Conservation (phyloP, 2,797 vertebrate species). For the Sebastes diploproa region DNA sequence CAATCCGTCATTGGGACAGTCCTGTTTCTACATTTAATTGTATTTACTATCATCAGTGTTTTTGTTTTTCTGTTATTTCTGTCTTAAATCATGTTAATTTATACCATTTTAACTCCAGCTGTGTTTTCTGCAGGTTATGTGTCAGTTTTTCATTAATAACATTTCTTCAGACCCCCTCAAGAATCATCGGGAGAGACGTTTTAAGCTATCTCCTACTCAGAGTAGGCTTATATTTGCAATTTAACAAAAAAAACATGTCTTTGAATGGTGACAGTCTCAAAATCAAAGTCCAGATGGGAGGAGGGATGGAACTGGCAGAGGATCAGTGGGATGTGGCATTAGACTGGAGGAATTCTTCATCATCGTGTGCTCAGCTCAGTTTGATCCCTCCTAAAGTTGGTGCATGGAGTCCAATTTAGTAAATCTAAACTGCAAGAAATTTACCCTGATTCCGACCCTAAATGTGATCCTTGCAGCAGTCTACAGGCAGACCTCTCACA, state of each 20-base stretch:
- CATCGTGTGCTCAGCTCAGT: neutral
- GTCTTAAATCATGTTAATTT: neutral
- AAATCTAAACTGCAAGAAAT: neutral
- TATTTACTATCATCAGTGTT: neutral
- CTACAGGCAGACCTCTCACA: no score
- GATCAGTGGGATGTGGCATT: neutral
- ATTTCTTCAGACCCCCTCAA: neutral
- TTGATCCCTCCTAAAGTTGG: neutral
- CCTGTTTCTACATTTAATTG: neutral
- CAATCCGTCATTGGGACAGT: neutral
- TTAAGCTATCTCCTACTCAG: neutral
- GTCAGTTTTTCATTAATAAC: neutral
- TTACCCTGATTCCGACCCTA: neutral
- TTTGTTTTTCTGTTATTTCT: neutral
- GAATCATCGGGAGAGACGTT: neutral
- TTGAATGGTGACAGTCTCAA: neutral
- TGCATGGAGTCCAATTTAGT: neutral
- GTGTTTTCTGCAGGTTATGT: neutral
- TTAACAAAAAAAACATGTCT: neutral
- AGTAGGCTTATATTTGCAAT: neutral
- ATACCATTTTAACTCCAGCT: neutral
- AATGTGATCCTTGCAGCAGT: no score
- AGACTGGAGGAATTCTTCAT: neutral
- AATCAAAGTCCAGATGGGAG: no score
- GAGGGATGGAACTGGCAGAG: neutral